Base-by-base conservation (phyloP, 2,888 invertebrate species). In the Eristalis tenax region DNA sequence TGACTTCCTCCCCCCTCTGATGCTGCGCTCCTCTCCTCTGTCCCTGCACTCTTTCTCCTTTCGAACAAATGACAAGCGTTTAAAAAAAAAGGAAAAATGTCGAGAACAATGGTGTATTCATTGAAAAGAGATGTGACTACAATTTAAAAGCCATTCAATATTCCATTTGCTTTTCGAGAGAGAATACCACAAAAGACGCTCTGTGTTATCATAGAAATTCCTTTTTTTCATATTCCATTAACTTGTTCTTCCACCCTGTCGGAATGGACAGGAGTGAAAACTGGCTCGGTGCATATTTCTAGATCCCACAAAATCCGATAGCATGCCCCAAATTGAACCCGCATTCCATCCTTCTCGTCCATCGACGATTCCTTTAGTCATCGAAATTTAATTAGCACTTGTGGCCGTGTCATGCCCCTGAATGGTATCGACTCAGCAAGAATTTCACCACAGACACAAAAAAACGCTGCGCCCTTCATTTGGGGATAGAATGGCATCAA, bases 301-400 rank as follows among this genome's bases (percentile, higher is more conserved):
- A n/a, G n/a, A n/a, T n/a, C n/a, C n/a, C 40, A 66, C 28, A 35
- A 66, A 57, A 65, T 18, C 40, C 69, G 13, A 8, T 50, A 69
- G 50, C 56, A 18, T 77, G 61, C 15, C 43, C 38, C 64, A 71
- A 65, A 23, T 43, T 61, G 59, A 66, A 18, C 79, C 66, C 71
- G 71, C 64, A 71, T 71, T 71, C 22, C 13, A 38, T 64, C 63
- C 8, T 68, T 23, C 66, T 50, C 22, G 13, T 38, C 35, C 61
- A 63, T 73, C 65, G 61, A 68, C 65, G 61, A 68, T 64, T 81
- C 68, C 69, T 75, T 75, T 69, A 81, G 81, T 81, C 81, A 81
- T 81, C 74, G 69, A 69, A 75, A 75, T 75, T 75, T 81, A 75
- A 81, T 81, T 69, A 75, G 65, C 74, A 40, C 69, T 75, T 63